Evolutionary conservation across 2,888 invertebrate genomes (phyloP), one percentile per base, ranked within the genome.

Genomic region (Epistrophella euchroma): DNA sequence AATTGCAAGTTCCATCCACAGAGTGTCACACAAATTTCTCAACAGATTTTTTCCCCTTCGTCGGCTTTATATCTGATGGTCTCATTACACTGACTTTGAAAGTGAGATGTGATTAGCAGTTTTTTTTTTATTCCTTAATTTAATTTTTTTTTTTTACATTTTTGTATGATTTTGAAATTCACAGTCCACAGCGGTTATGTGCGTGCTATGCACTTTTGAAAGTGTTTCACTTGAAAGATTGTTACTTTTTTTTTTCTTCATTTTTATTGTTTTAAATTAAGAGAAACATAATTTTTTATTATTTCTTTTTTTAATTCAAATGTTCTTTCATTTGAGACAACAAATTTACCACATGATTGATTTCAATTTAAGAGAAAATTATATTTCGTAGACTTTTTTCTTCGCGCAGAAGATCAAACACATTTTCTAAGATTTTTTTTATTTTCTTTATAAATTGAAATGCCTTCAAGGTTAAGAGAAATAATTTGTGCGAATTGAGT

Each of bases 91-190:
- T 78, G 62, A 60, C 83, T 83, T 78, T 78, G 83, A 78, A 83
- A 83, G 83, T 78, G 83, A 83, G 83, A 83, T 66, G 47, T 83
- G 77, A 82, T 72, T 77, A 66, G 64, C 56, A 70, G 52, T 45
- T 28, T 35, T 45, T 45, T 43, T 17, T 43, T 13, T 13, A 2
- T 22, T 22, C 0, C 13, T 47, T 40, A 35, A 37, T 52, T 35
- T n/a, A n/a, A n/a, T n/a, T n/a, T n/a, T 35, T 40, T 35, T 47
- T 60, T 35, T 43, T 71, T 35, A 17, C 1, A 35, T 43, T 22
- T 32, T 5, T 32, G 4, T 47, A 11, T 15, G 25, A 70, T 70
- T 79, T 75, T 76, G 60, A 70, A 73, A 70, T 70, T 62, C 52
- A 70, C 75, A 35, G 56, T 66, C 47, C 11, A 55, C 32, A 40